Evolutionary conservation across 2,113 vertebrate species (phyloP).

Genomic region (Bombycilla garrulus): DNA sequence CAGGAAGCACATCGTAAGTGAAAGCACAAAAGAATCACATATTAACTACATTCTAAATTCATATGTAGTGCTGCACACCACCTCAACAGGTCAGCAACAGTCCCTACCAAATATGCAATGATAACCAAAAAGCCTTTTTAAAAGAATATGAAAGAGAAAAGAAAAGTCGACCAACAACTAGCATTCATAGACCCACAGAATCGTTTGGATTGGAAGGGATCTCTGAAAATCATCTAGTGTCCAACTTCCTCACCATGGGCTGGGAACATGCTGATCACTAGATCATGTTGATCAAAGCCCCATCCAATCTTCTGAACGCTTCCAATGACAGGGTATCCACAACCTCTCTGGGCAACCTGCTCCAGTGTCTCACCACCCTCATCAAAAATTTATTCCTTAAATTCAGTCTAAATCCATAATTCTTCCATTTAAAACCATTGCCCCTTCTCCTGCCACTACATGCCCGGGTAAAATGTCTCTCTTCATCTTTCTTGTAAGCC

Average conservation of each 20-base stretch:
- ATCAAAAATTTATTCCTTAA: background rate
- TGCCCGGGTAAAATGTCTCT: background rate
- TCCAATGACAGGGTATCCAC: background rate
- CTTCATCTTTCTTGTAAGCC: background rate
- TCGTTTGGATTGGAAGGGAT: background rate
- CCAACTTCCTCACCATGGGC: accelerated
- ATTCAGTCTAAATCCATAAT: background rate
- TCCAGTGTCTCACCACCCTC: background rate
- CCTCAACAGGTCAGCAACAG: background rate
- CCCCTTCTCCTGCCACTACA: background rate
- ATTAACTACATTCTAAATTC: background rate
- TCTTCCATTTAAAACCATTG: background rate
- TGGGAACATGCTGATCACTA: background rate
- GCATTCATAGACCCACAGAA: background rate
- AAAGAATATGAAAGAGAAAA: background rate
- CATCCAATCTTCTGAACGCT: background rate
- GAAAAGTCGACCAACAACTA: background rate
- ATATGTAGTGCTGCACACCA: background rate
- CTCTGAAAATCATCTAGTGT: background rate
- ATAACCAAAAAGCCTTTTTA: background rate
- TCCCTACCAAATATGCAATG: background rate
- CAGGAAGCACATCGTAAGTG: background rate
- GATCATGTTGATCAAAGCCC: background rate
- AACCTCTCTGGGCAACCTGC: background rate
- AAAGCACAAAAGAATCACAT: background rate